Evolutionary conservation across 1,140 invertebrate genomes (phyloP).

Genomic region (Dendroctonus ponderosae): DNA sequence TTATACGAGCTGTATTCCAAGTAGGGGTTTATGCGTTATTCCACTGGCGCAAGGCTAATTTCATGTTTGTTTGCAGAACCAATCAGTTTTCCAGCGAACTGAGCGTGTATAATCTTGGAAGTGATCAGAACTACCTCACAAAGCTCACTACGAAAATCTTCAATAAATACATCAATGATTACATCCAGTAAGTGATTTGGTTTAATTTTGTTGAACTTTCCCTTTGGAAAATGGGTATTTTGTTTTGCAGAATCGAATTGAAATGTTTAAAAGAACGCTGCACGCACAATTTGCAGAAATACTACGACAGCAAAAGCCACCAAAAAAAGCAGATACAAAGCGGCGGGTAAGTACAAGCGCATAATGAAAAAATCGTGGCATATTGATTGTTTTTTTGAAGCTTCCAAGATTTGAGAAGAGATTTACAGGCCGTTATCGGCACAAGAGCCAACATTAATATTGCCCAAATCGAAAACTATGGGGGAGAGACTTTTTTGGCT

Average conservation of each 20-base stretch:
- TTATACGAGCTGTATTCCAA: slow-evolving; percentile 86
- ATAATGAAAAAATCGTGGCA: slow-evolving; percentile 8
- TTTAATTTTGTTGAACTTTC: neutral
- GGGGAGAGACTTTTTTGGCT: slow-evolving; percentile 95
- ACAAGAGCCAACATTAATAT: slow-evolving; percentile 91
- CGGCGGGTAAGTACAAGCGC: slow-evolving; percentile 52
- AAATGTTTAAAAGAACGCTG: slow-evolving; percentile 68
- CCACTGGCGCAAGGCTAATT: neutral
- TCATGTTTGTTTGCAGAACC: slow-evolving; percentile 55
- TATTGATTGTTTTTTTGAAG: slow-evolving; percentile 50
- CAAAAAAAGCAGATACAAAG: slow-evolving; percentile 81
- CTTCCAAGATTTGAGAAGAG: slow-evolving; percentile 88
- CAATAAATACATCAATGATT: slow-evolving; percentile 56
- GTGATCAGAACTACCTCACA: slow-evolving; percentile 74
- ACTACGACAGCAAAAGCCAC: slow-evolving; percentile 93
- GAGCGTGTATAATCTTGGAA: slow-evolving; percentile 73
- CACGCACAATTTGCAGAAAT: slow-evolving; percentile 72
- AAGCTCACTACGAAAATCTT: slow-evolving; percentile 85
- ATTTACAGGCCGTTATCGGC: slow-evolving; percentile 90
- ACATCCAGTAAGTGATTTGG: slow-evolving; percentile 57
- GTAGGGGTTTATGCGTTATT: slow-evolving; percentile 50
- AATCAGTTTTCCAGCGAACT: slow-evolving; percentile 72
- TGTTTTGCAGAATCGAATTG: slow-evolving; percentile 15
- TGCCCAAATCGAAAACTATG: slow-evolving; percentile 91
- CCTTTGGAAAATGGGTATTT: neutral